These are phyloP conservation scores for Syngnathus scovelli DNA, from an alignment of 2,113 vertebrate species.

Conservation along the genomic window DNA sequence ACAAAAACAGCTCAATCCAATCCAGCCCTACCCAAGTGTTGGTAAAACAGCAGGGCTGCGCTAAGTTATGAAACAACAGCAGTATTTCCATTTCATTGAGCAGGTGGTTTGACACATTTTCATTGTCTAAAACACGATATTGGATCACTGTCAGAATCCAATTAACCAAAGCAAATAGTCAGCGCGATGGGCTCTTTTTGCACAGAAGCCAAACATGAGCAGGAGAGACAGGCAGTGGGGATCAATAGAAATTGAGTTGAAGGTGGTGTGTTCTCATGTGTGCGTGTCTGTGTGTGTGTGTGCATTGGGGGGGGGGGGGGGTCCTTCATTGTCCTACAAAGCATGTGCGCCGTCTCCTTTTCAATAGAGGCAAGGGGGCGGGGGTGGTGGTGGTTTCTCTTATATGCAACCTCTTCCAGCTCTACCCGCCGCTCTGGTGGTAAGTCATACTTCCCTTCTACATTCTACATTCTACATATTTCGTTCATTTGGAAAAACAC, in stretches of 20 bases:
- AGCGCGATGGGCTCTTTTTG: slow-evolving; percentile 28
- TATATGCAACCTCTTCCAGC: slow-evolving; percentile 52
- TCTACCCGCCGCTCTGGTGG: slow-evolving; percentile 48
- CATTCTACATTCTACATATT: neutral
- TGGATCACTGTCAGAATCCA: slow-evolving; percentile 59
- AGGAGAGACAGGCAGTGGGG: slow-evolving; percentile 43
- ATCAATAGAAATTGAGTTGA: slow-evolving; percentile 70
- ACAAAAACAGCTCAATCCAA: slow-evolving; percentile 1
- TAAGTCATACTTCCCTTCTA: slow-evolving; percentile 39
- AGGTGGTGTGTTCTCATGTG: slow-evolving; percentile 31
- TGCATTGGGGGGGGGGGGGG: slow-evolving; percentile 7
- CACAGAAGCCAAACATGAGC: slow-evolving; percentile 40
- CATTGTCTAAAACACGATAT: slow-evolving; percentile 56
- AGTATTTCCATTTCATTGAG: slow-evolving; percentile 41
- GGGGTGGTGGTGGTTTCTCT: slow-evolving; percentile 19
- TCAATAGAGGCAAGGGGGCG: slow-evolving; percentile 45
- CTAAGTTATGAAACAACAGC: slow-evolving; percentile 52
- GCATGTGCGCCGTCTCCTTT: slow-evolving; percentile 58
- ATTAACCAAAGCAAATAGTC: slow-evolving; percentile 61
- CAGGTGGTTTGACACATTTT: slow-evolving; percentile 52
- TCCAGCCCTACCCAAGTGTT: neutral
- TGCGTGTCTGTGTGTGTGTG: neutral
- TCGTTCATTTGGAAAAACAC: slow-evolving; percentile 52
- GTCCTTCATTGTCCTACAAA: slow-evolving; percentile 61
- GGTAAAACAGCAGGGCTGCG: slow-evolving; percentile 6